phyloP scores from a whole-genome alignment of 2,113 vertebrate genomes.

The Amazona guildingii region DNA sequence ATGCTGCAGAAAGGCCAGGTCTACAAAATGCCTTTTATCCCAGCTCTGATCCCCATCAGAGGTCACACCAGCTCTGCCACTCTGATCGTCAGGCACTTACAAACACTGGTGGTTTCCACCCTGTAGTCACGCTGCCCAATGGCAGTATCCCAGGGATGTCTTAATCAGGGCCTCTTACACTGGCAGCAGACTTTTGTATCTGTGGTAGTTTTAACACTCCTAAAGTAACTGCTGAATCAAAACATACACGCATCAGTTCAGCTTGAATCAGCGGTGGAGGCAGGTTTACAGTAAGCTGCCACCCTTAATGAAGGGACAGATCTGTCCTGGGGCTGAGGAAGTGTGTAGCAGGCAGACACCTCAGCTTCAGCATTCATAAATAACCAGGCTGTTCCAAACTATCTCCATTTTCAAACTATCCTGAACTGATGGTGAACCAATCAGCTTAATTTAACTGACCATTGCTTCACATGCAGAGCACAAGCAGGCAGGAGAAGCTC shows the following conservation, averaged over 20 bases:
- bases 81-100: neutral
- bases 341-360: rapidly evolving
- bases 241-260: neutral
- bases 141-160: neutral
- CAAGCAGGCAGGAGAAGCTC: neutral
- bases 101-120: neutral
- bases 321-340: neutral
- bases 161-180: neutral
- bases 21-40: neutral
- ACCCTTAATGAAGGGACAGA: neutral
- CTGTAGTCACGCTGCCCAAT: neutral
- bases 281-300: neutral
- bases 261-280: neutral
- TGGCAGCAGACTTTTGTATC: neutral
- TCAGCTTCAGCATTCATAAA: neutral
- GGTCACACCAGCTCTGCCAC: neutral
- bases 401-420: neutral
- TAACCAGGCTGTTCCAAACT: neutral
- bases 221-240: neutral
- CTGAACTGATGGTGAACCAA: neutral
- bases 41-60: neutral
- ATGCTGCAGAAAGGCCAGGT: neutral
- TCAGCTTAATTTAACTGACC: neutral
- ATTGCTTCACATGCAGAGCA: neutral
- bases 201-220: neutral